phyloP scores from a whole-genome alignment of 2,113 vertebrate genomes.

The Nicator chloris region DNA sequence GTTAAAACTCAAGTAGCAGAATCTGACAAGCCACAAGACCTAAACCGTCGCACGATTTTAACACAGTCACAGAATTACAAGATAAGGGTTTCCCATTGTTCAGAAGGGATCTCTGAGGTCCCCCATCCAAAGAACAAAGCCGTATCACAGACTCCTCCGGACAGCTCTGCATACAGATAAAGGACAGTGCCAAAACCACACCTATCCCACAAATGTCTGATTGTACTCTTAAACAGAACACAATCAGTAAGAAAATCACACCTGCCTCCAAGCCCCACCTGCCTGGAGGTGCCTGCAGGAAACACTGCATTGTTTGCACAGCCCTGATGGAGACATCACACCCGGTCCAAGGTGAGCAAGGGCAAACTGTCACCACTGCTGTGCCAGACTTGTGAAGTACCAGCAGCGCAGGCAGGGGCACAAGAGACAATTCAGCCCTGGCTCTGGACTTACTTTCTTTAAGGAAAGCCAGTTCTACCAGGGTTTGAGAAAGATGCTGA shows the following conservation, averaged over 20 bases:
- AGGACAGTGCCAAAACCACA: neutral
- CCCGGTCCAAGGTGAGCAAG: neutral
- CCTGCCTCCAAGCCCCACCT: neutral
- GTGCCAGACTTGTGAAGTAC: neutral
- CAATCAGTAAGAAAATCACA: neutral
- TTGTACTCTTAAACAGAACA: neutral
- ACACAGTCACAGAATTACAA: neutral
- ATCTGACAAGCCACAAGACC: neutral
- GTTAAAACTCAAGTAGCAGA: neutral
- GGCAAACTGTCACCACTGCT: accelerated
- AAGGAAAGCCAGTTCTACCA: neutral
- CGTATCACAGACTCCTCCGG: neutral
- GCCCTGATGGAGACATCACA: accelerated
- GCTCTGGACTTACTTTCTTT: neutral
- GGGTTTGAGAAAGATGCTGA: neutral
- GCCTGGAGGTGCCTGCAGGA: neutral
- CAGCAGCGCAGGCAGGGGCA: neutral
- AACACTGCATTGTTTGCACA: neutral
- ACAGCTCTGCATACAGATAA: neutral
- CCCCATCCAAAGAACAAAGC: neutral
- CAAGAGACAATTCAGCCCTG: neutral
- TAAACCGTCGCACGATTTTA: neutral
- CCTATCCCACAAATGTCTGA: neutral
- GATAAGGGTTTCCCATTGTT: neutral
- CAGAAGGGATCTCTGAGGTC: neutral